Base-by-base conservation (phyloP, 2,888 invertebrate genomes). In the Eudemis profundana region DNA sequence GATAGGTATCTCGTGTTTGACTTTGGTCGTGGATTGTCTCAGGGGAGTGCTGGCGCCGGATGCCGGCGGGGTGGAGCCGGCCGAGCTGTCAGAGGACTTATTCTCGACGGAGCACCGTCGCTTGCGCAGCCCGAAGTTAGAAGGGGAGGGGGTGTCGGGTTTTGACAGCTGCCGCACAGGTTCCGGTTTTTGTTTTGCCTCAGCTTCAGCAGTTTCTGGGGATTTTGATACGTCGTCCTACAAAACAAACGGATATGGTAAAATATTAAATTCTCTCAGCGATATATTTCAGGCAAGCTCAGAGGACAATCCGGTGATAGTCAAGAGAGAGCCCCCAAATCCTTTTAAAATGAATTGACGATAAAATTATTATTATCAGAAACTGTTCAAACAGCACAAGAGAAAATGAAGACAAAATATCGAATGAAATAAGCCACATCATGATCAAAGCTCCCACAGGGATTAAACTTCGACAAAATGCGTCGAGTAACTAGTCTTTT, bases 21-120 rank as follows among this genome's bases (percentile, higher is more conserved):
- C 76, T 70, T 80, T 87, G 27, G 74, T 75, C 10, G 72, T 73
- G 7, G 78, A 83, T 74, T 89, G 89, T 70, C 81, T 75, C 0
- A 94, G 86, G 1, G 94, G 94, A 5, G 94, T 93, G 69, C 93
- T 92, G 0, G 93, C 94, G 23, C 91, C 93, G 23, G 94, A 94
- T 0, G 93, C 93, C 2, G 93, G 93, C 0, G 94, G 94, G 0
- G 94, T 93, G 68, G 93, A 94, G 19, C 93, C 94, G 29, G 93
- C 94, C 10, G 94, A 94, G 72, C 93, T 93, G 70, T 94, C 94
- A 60, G 93, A 93, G 67, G 94, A 93, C 76, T 92, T 93, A 77
- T 94, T 93, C 77, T 93, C 94, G 38, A 92, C 93, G 40, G 94
- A 94, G 66, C 94, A 93, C 68, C 94, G 91, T 47, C 95, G 88